Conservation (phyloP, 2,113 vertebrate species). For the Haplochromis burtoni region DNA sequence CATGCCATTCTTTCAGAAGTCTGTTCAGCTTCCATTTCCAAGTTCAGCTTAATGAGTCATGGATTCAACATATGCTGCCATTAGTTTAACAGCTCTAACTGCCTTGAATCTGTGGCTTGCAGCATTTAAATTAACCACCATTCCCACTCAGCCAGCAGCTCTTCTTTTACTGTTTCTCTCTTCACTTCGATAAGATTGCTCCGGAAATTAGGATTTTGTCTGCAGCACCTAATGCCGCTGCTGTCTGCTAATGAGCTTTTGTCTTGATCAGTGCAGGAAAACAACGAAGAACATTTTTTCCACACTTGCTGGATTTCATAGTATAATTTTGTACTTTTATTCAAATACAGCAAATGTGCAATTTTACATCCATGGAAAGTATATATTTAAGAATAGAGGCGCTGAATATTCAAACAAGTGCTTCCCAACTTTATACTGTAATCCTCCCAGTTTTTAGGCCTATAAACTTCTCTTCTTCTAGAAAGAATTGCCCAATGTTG, state of each 20-base stretch:
- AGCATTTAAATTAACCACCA: conserved; percentile 1
- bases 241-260: not conserved
- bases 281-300: not conserved
- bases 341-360: not conserved
- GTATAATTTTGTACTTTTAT: not conserved
- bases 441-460: not conserved
- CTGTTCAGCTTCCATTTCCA: not conserved
- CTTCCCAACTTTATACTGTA: not conserved
- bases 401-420: not conserved
- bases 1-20: not conserved
- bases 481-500: not conserved
- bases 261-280: not conserved
- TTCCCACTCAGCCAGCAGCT: not conserved
- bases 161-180: not conserved
- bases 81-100: not conserved
- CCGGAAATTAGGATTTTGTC: not conserved
- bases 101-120: not conserved
- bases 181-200: not conserved
- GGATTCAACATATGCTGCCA: conserved; percentile 25
- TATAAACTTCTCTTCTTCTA: not conserved
- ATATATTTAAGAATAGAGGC: not conserved
- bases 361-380: not conserved
- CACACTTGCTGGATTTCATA: not conserved
- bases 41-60: conserved; percentile 38
- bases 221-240: not conserved